Conservation (phyloP, 2,888 invertebrate genomes). For the Periphyllus acericola region DNA sequence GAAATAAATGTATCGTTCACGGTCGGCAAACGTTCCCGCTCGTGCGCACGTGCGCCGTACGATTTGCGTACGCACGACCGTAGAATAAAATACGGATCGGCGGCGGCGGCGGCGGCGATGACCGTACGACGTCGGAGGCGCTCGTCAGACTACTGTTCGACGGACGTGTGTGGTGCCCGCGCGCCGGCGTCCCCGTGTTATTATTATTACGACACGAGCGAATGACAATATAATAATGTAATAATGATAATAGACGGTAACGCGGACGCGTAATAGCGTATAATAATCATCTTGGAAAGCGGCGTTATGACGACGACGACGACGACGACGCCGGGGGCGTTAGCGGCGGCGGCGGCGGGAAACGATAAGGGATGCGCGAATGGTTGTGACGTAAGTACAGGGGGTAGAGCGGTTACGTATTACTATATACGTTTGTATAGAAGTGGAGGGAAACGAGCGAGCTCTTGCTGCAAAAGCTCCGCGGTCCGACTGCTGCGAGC, state of each 20-base stretch:
- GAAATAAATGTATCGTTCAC: too few species aligned
- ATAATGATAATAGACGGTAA: background rate
- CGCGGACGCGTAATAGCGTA: background rate
- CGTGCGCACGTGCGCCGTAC: background rate
- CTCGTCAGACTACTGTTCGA: too few species aligned
- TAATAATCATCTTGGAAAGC: background rate
- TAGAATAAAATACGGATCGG: too few species aligned
- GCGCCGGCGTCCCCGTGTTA: too few species aligned
- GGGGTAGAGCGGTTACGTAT: background rate
- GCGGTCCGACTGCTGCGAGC: background rate
- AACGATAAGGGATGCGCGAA: background rate
- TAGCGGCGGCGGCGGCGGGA: background rate
- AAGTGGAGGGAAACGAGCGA: background rate
- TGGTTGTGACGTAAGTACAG: background rate
- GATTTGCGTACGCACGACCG: too few species aligned
- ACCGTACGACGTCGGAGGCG: too few species aligned
- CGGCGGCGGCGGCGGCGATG: too few species aligned
- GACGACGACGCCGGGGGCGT: background rate
- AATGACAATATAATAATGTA: background rate
- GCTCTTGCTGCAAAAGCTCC: background rate
- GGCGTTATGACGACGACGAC: background rate
- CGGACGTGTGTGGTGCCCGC: too few species aligned
- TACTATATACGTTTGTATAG: too few species aligned
- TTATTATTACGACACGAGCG: background rate
- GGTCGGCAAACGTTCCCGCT: background rate